phyloP scores from a whole-genome alignment of 2,113 vertebrate species.

The Erythrolamprus reginae region DNA sequence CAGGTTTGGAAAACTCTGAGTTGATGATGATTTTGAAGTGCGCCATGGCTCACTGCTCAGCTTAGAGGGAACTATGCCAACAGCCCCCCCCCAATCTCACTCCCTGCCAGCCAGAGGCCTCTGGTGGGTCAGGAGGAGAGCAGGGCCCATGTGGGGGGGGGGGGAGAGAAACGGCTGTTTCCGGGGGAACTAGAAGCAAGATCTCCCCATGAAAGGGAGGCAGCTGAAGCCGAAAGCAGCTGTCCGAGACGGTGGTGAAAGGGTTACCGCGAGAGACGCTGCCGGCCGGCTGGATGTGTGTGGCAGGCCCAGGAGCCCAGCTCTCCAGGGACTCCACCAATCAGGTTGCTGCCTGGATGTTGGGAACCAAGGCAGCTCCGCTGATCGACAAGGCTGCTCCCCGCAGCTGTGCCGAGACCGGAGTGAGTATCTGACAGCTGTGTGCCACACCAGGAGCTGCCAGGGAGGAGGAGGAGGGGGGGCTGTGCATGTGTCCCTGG shows the following conservation, averaged over 20 bases:
- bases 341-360: conserved; percentile 59
- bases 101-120: background rate
- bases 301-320: conserved; percentile 30
- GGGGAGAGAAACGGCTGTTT: background rate
- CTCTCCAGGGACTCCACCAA: conserved; percentile 61
- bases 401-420: conserved; percentile 62
- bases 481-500: fast-evolving
- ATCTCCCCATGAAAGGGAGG: background rate
- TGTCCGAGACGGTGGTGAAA: background rate
- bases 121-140: background rate
- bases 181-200: background rate
- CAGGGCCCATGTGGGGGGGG: background rate
- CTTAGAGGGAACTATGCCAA: too few relatives aligned
- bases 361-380: conserved; percentile 62
- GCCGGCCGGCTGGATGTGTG: background rate
- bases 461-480: background rate
- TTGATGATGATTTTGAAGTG: too few relatives aligned
- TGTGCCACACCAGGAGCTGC: conserved; percentile 15
- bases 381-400: conserved; percentile 63
- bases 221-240: background rate
- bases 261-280: conserved; percentile 33
- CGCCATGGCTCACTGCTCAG: too few relatives aligned
- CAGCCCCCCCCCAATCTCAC: too few relatives aligned
- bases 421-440: conserved; percentile 54
- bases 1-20: too few relatives aligned